These are phyloP conservation scores for Microchirus variegatus DNA, from an alignment of 2,797 vertebrate genomes.

Conservation along the genomic window DNA sequence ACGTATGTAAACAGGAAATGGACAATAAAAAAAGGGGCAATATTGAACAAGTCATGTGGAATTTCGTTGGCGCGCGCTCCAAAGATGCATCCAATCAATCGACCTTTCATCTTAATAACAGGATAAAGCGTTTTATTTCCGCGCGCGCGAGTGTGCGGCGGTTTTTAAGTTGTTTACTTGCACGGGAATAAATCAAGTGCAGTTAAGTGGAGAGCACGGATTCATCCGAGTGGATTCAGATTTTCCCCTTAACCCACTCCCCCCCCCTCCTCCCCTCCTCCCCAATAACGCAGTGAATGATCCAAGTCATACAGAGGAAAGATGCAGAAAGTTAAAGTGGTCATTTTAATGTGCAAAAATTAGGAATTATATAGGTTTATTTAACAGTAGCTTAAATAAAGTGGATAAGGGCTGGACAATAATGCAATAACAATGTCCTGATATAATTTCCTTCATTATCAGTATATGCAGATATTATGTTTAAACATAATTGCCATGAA, in stretches of 20 bases:
- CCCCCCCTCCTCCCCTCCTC: too few relatives aligned
- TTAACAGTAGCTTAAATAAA: slow-evolving; percentile 1
- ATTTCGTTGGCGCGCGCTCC: slow-evolving; percentile 14
- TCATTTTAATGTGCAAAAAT: neutral
- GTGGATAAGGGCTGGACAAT: too few relatives aligned
- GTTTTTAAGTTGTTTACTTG: slow-evolving; percentile 47
- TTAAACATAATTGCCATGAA: too few relatives aligned
- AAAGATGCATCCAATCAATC: slow-evolving; percentile 10
- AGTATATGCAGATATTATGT: too few relatives aligned
- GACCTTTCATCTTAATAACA: slow-evolving; percentile 25
- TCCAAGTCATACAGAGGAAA: slow-evolving; percentile 30
- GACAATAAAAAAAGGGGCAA: neutral
- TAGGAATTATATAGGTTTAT: slow-evolving; percentile 12
- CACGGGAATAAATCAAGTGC: slow-evolving; percentile 47
- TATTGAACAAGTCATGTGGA: neutral
- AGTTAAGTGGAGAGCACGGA: slow-evolving; percentile 28
- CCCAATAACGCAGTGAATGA: slow-evolving; percentile 17
- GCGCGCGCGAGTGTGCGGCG: neutral
- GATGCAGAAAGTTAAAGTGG: neutral
- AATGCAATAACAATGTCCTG: too few relatives aligned
- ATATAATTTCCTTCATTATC: too few relatives aligned
- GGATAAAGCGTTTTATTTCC: slow-evolving; percentile 17
- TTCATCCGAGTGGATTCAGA: slow-evolving; percentile 39
- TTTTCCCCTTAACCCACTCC: slow-evolving; percentile 31
- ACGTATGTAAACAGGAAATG: neutral